phyloP scores from a whole-genome alignment of 2,888 invertebrate species.

The Tenthredo distinguenda region DNA sequence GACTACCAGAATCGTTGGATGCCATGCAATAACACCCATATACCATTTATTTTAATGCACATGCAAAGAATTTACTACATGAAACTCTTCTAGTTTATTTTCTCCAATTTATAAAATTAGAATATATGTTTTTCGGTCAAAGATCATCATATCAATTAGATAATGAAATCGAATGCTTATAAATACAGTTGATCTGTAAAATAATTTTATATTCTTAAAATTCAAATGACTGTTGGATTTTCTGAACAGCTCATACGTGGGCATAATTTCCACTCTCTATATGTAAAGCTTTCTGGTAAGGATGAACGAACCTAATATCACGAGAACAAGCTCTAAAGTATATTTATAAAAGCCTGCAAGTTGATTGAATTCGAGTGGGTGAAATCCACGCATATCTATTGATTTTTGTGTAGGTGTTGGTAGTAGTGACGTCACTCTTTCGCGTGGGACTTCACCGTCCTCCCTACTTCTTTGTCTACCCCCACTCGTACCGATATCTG shows the following conservation, averaged over 20 bases:
- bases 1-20: not conserved
- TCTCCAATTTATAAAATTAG: too few relatives aligned
- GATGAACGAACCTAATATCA: not conserved
- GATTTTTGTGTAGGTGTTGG: slow-evolving; percentile 32
- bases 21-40: too few relatives aligned
- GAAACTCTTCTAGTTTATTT: too few relatives aligned
- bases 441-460: slow-evolving; percentile 24
- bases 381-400: slow-evolving; percentile 5
- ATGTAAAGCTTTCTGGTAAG: not conserved
- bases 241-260: too few relatives aligned
- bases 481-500: not conserved
- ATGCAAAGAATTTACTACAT: too few relatives aligned
- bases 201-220: too few relatives aligned
- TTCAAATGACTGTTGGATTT: too few relatives aligned
- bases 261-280: not conserved
- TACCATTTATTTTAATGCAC: too few relatives aligned
- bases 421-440: slow-evolving; percentile 27
- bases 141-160: not conserved
- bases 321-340: not conserved
- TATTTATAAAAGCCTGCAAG: not conserved
- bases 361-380: not conserved
- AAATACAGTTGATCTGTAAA: too few relatives aligned
- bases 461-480: not conserved
- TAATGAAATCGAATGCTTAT: not conserved
- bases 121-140: not conserved